phyloP scores from a whole-genome alignment of 1,140 invertebrate genomes.

The Palaemon carinicauda region DNA sequence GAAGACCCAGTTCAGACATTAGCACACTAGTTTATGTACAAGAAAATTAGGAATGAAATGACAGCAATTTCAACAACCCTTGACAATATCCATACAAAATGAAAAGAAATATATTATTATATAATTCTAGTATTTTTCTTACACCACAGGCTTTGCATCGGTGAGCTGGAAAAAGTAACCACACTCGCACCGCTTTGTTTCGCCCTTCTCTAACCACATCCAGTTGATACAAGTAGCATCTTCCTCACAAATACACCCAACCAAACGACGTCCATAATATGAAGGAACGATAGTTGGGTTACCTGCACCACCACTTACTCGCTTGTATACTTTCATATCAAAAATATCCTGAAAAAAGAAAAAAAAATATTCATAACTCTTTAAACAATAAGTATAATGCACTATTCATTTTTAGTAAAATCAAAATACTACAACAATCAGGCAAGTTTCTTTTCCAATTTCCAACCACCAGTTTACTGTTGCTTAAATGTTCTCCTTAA shows the following conservation, averaged over 20 bases:
- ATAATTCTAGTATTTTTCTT: neutral
- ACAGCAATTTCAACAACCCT: too few relatives aligned
- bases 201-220: slow-evolving; percentile 92
- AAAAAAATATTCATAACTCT: too few relatives aligned
- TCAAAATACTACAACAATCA: neutral
- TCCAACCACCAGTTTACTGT: too few relatives aligned
- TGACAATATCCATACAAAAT: too few relatives aligned
- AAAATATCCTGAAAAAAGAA: slow-evolving; percentile 80
- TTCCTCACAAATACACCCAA: slow-evolving; percentile 97
- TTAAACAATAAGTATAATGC: too few relatives aligned
- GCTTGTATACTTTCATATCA: slow-evolving; percentile 81
- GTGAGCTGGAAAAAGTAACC: slow-evolving; percentile 96
- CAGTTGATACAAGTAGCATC: slow-evolving; percentile 87
- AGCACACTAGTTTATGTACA: too few relatives aligned
- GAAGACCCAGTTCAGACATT: too few relatives aligned
- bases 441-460: neutral
- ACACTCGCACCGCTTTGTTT: slow-evolving; percentile 90
- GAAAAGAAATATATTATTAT: too few relatives aligned
- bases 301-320: slow-evolving; percentile 82
- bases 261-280: slow-evolving; percentile 83
- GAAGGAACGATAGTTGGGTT: slow-evolving; percentile 90
- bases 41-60: too few relatives aligned
- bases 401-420: too few relatives aligned
- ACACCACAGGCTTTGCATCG: slow-evolving; percentile 67
- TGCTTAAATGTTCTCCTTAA: too few relatives aligned